These are phyloP conservation scores for Drosophila picticornis DNA, from an alignment of 2,888 invertebrate genomes.

Conservation along the genomic window DNA sequence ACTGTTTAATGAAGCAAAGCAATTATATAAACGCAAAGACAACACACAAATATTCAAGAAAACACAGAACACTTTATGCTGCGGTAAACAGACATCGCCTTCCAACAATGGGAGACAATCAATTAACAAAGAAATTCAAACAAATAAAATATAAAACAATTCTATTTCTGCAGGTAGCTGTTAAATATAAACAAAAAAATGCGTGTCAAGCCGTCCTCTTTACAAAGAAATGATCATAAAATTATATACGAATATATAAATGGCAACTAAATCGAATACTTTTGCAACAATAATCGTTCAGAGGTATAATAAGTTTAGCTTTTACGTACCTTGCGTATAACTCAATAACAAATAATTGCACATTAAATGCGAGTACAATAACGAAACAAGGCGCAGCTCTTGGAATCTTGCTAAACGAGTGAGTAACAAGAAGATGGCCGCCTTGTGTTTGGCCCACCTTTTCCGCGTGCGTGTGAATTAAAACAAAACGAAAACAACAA, in stretches of 20 bases:
- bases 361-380: constrained; percentile 49
- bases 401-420: constrained; percentile 39
- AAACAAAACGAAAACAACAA: constrained; percentile 29
- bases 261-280: constrained; percentile 47
- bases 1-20: constrained; percentile 74
- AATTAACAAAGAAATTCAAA: background rate
- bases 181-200: constrained; percentile 61
- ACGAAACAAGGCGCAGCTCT: constrained; percentile 47
- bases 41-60: constrained; percentile 15
- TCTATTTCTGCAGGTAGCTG: constrained; percentile 46
- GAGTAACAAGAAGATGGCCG: constrained; percentile 50
- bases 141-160: background rate
- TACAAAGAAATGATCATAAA: constrained; percentile 66
- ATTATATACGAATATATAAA: constrained; percentile 24
- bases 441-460: constrained; percentile 66
- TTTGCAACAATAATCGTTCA: constrained; percentile 43
- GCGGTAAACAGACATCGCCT: background rate
- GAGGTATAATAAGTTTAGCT: constrained; percentile 29
- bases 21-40: constrained; percentile 63
- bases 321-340: constrained; percentile 20
- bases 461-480: constrained; percentile 72
- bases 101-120: background rate
- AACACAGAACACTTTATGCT: background rate
- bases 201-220: constrained; percentile 80
- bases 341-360: constrained; percentile 7